Percentiles rank a stretch among this genome's conserved stretches.
phyloP scores from a whole-genome alignment of 2,113 vertebrate species.

The Microcebus griseorufus region DNA sequence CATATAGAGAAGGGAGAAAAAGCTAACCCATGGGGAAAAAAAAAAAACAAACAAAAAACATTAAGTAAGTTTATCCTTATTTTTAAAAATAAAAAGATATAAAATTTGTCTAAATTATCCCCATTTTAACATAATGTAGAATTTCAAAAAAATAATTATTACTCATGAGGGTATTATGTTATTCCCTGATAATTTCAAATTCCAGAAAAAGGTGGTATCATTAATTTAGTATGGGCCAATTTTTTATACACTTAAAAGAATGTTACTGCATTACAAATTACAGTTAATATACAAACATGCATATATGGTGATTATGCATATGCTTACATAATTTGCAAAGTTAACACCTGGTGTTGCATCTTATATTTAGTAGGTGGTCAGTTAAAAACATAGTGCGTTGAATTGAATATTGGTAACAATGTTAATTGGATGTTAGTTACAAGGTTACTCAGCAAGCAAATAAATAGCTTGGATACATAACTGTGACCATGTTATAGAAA shows the following conservation, averaged over 20 bases:
- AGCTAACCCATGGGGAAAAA: too few species aligned
- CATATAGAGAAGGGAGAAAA: too few species aligned
- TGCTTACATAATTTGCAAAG: not conserved
- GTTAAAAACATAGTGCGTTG: not conserved
- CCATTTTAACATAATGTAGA: not conserved
- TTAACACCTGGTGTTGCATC: not conserved
- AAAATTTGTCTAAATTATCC: not conserved
- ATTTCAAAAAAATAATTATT: not conserved
- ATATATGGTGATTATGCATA: not conserved
- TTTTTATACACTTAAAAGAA: not conserved
- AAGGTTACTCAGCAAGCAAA: too few species aligned
- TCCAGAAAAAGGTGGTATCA: not conserved
- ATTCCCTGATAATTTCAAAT: not conserved
- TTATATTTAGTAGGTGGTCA: not conserved
- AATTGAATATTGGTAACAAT: not conserved
- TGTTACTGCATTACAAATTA: not conserved
- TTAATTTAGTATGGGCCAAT: not conserved
- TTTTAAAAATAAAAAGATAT: not conserved
- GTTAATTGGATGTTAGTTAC: not conserved
- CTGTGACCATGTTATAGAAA: not conserved
- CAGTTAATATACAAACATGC: too few species aligned
- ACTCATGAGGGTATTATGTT: not conserved
- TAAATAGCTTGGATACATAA: too few species aligned
- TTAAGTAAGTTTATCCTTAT: not conserved
- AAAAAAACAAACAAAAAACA: too few species aligned